These are phyloP conservation scores for Lycophotia porphyrea DNA, from an alignment of 2,888 invertebrate species.

Conservation along the genomic window DNA sequence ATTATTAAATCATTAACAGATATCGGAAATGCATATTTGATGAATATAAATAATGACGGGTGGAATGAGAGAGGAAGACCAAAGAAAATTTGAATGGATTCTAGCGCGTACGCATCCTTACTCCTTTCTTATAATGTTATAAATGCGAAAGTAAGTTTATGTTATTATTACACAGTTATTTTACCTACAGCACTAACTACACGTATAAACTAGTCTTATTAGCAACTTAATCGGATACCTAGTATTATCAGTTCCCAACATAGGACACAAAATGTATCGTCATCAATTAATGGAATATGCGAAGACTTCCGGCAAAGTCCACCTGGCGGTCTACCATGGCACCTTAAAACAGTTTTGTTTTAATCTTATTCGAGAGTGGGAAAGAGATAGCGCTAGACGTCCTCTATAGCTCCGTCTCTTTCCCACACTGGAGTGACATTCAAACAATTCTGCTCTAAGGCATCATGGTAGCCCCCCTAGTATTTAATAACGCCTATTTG, in stretches of 20 bases:
- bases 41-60: not conserved
- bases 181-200: not conserved
- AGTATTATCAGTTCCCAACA: not conserved
- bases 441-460: too few species aligned
- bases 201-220: not conserved
- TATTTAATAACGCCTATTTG: not conserved
- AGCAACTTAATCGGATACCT: conserved; percentile 8
- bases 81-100: not conserved
- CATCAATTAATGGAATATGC: conserved; percentile 2
- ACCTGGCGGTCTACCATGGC: too few species aligned
- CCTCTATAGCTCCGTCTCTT: too few species aligned
- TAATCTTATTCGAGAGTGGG: too few species aligned
- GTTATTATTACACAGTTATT: too few species aligned
- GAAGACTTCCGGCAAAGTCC: not conserved
- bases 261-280: conserved; percentile 4
- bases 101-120: too few species aligned
- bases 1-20: not conserved
- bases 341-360: too few species aligned
- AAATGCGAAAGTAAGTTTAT: too few species aligned
- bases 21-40: not conserved
- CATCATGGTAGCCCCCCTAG: too few species aligned
- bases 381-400: too few species aligned
- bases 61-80: not conserved
- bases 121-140: too few species aligned
- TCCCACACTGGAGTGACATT: too few species aligned